Conservation (phyloP, 2,113 vertebrate genomes). For the Engystomops pustulosus region DNA sequence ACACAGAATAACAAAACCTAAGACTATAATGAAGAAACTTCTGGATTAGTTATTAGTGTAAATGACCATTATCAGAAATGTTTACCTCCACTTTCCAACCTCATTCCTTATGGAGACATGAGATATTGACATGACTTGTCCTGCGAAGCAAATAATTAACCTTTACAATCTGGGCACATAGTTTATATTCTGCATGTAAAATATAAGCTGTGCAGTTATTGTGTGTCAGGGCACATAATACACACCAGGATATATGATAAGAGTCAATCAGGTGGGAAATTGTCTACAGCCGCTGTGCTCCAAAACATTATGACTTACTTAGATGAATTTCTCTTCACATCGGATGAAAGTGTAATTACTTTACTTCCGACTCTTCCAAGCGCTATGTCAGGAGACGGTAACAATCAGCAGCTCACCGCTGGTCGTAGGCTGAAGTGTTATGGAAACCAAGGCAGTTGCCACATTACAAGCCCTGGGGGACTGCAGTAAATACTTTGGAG, state of each 20-base stretch:
- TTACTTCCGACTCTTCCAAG: background rate
- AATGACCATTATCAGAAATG: too few species aligned
- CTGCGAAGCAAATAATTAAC: background rate
- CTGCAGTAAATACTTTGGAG: slow-evolving; percentile 2
- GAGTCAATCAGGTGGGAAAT: slow-evolving; percentile 9
- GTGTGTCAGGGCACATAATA: background rate
- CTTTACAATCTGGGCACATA: background rate
- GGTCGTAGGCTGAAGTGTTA: background rate
- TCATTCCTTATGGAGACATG: background rate
- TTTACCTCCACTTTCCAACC: too few species aligned
- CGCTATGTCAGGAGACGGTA: background rate
- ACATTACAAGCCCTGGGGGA: slow-evolving; percentile 23
- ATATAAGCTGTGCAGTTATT: background rate
- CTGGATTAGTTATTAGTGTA: too few species aligned
- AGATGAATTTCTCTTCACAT: slow-evolving; percentile 9
- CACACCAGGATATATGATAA: background rate
- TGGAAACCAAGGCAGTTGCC: background rate
- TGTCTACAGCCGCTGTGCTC: background rate
- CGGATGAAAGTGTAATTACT: slow-evolving; percentile 2
- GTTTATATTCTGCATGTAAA: background rate
- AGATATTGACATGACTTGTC: background rate
- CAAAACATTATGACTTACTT: background rate
- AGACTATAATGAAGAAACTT: too few species aligned
- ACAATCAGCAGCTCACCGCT: background rate
- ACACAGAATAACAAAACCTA: too few species aligned